A percentile compares a stretch with the other conserved stretches of the same genome.
These are phyloP conservation scores for Ladona fulva DNA, from an alignment of 1,140 invertebrate species.

Conservation along the genomic window DNA sequence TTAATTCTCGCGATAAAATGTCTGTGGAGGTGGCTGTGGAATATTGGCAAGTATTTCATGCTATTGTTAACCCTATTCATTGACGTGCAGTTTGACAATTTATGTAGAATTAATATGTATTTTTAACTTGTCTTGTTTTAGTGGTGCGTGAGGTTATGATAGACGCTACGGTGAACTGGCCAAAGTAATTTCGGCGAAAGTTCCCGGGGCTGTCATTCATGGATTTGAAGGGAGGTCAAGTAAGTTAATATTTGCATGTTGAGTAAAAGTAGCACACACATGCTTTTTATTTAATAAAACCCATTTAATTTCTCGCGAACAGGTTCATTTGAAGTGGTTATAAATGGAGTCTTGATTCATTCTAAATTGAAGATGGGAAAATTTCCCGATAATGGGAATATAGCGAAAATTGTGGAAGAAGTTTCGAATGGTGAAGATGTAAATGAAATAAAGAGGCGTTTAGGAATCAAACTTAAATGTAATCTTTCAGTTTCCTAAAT, in stretches of 20 bases:
- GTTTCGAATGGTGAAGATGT: slow-evolving; percentile 40
- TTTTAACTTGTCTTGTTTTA: no score
- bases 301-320: slow-evolving; percentile 30
- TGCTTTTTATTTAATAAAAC: slow-evolving; percentile 15
- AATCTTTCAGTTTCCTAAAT: slow-evolving; percentile 28
- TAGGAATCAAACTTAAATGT: slow-evolving; percentile 46
- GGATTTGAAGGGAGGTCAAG: slow-evolving; percentile 46
- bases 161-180: slow-evolving; percentile 49
- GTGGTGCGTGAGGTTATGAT: slow-evolving; percentile 50
- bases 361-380: slow-evolving; percentile 54
- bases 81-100: no score
- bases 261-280: slow-evolving; percentile 2
- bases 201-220: slow-evolving; percentile 42
- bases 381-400: slow-evolving; percentile 51
- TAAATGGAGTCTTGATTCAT: slow-evolving; percentile 51
- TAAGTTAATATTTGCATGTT: slow-evolving; percentile 33
- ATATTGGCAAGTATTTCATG: slow-evolving; percentile 40
- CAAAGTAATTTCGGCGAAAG: slow-evolving; percentile 40
- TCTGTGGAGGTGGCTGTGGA: slow-evolving; percentile 37
- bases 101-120: no score
- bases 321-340: slow-evolving; percentile 55
- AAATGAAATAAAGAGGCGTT: slow-evolving; percentile 37
- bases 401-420: slow-evolving; percentile 42
- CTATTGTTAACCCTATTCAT: no score
- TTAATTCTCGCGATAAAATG: no score